A percentile compares a stretch with the other conserved stretches of the same genome.
Conservation (phyloP, 2,113 vertebrate species). For the Ornithorhynchus anatinus region DNA sequence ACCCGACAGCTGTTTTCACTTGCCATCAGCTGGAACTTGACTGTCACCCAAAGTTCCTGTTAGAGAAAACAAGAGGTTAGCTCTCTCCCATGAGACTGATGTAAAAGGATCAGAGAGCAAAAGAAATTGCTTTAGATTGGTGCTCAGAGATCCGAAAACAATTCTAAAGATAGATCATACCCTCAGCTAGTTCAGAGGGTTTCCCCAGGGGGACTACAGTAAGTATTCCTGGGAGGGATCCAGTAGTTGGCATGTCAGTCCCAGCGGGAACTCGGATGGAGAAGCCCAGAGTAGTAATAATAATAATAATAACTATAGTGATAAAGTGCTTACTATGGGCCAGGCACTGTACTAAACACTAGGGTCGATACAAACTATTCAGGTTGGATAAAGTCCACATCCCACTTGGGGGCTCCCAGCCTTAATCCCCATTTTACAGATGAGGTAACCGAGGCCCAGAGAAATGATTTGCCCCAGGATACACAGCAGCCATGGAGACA, state of each 20-base stretch:
- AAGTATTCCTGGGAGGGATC: neutral
- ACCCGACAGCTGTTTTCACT: neutral
- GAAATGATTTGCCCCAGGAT: neutral
- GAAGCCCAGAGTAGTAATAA: too few species aligned
- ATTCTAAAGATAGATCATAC: neutral
- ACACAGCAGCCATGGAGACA: neutral
- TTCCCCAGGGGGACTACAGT: neutral
- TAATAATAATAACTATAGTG: too few species aligned
- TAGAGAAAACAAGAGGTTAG: neutral
- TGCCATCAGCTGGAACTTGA: neutral
- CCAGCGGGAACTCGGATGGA: too few species aligned
- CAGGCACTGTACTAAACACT: too few species aligned
- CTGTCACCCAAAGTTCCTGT: neutral
- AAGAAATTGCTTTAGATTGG: conserved; percentile 11
- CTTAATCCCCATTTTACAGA: too few species aligned
- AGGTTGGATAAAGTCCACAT: too few species aligned
- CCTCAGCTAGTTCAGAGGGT: neutral
- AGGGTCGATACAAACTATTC: too few species aligned
- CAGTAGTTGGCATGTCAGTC: neutral
- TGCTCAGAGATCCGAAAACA: rapidly evolving
- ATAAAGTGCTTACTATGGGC: too few species aligned
- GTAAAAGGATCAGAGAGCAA: conserved; percentile 8
- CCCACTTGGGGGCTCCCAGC: too few species aligned
- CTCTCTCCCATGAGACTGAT: too few species aligned
- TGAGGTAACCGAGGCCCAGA: too few species aligned